phyloP scores from a whole-genome alignment of 2,113 vertebrate species.

The Phylloscopus trochilus region DNA sequence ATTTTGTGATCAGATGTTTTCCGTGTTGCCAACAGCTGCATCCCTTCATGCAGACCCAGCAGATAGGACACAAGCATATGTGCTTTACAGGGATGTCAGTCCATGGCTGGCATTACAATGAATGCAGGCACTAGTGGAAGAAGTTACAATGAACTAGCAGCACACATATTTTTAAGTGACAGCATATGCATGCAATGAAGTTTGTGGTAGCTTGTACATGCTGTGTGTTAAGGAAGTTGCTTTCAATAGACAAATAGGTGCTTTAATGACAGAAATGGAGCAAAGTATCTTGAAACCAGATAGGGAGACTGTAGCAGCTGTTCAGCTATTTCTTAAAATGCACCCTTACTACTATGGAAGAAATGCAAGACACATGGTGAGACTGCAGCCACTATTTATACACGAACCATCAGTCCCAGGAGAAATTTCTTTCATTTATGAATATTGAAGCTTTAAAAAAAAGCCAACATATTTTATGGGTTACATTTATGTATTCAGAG shows the following conservation, averaged over 20 bases:
- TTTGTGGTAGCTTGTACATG: neutral
- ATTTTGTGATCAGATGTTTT: neutral
- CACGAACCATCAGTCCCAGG: neutral
- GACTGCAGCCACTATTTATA: slow-evolving; percentile 66
- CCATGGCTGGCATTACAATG: neutral
- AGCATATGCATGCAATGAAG: neutral
- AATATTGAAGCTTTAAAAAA: slow-evolving; percentile 5
- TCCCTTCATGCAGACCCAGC: neutral
- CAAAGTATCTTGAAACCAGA: slow-evolving; percentile 51
- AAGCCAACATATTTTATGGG: neutral
- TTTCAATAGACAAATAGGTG: slow-evolving; percentile 38
- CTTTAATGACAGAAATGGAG: slow-evolving; percentile 44
- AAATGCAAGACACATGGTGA: slow-evolving; percentile 58
- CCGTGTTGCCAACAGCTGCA: neutral
- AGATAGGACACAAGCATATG: neutral
- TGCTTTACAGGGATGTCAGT: neutral
- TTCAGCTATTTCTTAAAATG: slow-evolving; percentile 52
- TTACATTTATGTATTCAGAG: slow-evolving; percentile 1
- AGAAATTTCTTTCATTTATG: slow-evolving; percentile 8
- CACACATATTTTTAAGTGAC: neutral
- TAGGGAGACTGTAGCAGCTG: slow-evolving; percentile 57
- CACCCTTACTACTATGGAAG: slow-evolving; percentile 34
- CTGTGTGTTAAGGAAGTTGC: neutral
- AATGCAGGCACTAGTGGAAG: neutral
- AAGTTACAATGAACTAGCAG: neutral